Conservation (phyloP, 2,888 invertebrate genomes). For the Pheosia tremula region DNA sequence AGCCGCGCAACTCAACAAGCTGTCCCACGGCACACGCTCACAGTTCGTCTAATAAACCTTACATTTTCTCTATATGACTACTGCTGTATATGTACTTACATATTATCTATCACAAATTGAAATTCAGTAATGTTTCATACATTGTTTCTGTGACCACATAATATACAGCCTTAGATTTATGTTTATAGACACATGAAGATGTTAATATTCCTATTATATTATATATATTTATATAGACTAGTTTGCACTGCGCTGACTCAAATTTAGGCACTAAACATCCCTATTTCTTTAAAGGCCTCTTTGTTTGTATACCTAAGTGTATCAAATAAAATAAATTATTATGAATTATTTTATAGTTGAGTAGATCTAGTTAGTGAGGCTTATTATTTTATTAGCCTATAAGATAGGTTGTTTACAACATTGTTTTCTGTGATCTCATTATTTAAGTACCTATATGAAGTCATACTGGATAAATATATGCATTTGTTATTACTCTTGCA, state of each 20-base stretch:
- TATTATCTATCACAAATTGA: too few relatives aligned
- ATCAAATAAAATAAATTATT: neutral
- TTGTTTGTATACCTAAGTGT: neutral
- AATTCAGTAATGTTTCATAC: too few relatives aligned
- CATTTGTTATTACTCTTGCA: neutral
- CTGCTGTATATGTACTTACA: constrained; percentile 8
- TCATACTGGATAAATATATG: constrained; percentile 3
- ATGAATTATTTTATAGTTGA: constrained; percentile 14
- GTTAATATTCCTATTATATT: too few relatives aligned
- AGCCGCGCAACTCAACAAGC: constrained; percentile 73
- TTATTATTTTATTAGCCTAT: constrained; percentile 8
- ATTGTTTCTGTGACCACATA: too few relatives aligned
- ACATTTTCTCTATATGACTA: constrained; percentile 13
- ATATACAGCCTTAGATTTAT: too few relatives aligned
- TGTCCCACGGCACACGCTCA: constrained; percentile 68
- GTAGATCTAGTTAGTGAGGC: constrained; percentile 10
- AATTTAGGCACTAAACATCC: constrained; percentile 4
- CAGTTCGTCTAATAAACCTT: constrained; percentile 64
- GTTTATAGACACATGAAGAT: too few relatives aligned
- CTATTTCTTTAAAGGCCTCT: neutral
- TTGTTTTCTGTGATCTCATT: constrained; percentile 4
- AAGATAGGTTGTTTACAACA: constrained; percentile 1
- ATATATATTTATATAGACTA: constrained; percentile 13
- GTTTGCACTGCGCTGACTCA: constrained; percentile 24
- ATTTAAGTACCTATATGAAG: neutral